Evolutionary conservation across 2,888 invertebrate species (phyloP), one percentile per base, ranked within the genome.

Genomic region (Rapana venosa): DNA sequence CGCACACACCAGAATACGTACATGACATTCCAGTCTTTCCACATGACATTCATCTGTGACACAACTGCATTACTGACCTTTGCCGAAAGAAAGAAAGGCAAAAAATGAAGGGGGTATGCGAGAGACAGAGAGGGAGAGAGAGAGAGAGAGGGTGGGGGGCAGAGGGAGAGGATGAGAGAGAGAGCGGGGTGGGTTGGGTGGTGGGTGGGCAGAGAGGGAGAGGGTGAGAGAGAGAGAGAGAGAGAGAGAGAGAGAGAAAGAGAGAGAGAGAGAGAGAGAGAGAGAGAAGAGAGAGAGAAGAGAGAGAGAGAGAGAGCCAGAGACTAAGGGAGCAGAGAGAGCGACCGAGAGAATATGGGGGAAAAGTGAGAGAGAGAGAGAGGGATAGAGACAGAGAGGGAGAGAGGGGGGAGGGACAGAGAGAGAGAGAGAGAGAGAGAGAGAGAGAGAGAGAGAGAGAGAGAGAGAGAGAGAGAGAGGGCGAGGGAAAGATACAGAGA

Each of bases 221-320:
- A 74, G 74, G n/a, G 74, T n/a, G 74, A 74, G n/a, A 74, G 74
- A 74, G 74, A n/a, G 74, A 74, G 70, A 26, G 4, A 70, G 70
- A 26, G n/a, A 74, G n/a, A n/a, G 6, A n/a, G 70, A 26, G n/a
- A 8, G 70, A 26, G 0, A 26, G n/a, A n/a, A 8, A 74, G 70
- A 74, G n/a, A 74, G 70, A n/a, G n/a, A 26, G n/a, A n/a, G 6
- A 8, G 70, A 74, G n/a, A 74, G 70, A 74, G 0, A n/a, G 74
- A 22, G n/a, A 74, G 74, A n/a, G n/a, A 70, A n/a, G n/a, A n/a
- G n/a, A n/a, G n/a, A 74, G 74, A n/a, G 74, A 22, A 74, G n/a
- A n/a, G 74, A 70, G 70, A 22, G 70, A n/a, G n/a, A n/a, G 70
- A 26, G 70, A 26, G 26, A 70, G 70, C 11, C 26, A n/a, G 70